phyloP scores from a whole-genome alignment of 2,797 vertebrate genomes.

The Hippoglossus hippoglossus region DNA sequence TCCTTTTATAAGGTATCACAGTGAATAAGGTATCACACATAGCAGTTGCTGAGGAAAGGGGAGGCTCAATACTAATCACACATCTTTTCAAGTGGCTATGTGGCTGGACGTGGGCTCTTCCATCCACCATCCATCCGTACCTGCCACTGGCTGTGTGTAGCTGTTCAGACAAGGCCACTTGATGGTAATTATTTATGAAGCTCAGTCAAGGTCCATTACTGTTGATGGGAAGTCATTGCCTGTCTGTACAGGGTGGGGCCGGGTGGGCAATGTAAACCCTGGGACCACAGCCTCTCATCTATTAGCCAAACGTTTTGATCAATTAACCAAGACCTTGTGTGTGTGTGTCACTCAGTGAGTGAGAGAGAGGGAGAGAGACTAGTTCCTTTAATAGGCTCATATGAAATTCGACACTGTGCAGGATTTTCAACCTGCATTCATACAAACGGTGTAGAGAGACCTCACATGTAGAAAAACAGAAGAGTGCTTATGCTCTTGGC shows the following conservation, averaged over 20 bases:
- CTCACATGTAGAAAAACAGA: conserved; percentile 42
- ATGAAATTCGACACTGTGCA: conserved; percentile 29
- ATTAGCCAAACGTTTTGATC: conserved; percentile 65
- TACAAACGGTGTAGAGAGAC: conserved; percentile 9
- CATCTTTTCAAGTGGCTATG: conserved; percentile 36
- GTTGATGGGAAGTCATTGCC: conserved; percentile 81
- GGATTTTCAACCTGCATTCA: conserved; percentile 18
- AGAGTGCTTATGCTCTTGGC: conserved; percentile 20
- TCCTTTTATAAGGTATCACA: background rate
- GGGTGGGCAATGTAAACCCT: conserved; percentile 55
- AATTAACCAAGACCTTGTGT: conserved; percentile 62
- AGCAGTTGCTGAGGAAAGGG: conserved; percentile 3
- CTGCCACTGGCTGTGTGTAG: conserved; percentile 59
- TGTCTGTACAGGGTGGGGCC: conserved; percentile 50
- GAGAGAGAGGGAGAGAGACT: conserved; percentile 4
- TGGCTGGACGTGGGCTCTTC: conserved; percentile 37
- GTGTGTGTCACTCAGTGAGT: conserved; percentile 4
- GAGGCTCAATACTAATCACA: conserved; percentile 25
- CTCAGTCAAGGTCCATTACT: conserved; percentile 83
- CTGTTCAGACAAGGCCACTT: conserved; percentile 76
- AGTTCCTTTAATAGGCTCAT: conserved; percentile 40
- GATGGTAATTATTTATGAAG: conserved; percentile 85
- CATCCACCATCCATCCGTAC: conserved; percentile 40
- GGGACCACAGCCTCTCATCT: conserved; percentile 62
- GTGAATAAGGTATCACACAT: background rate